Evolutionary conservation across 2,797 vertebrate species (phyloP).

Genomic region (Strix occidentalis): DNA sequence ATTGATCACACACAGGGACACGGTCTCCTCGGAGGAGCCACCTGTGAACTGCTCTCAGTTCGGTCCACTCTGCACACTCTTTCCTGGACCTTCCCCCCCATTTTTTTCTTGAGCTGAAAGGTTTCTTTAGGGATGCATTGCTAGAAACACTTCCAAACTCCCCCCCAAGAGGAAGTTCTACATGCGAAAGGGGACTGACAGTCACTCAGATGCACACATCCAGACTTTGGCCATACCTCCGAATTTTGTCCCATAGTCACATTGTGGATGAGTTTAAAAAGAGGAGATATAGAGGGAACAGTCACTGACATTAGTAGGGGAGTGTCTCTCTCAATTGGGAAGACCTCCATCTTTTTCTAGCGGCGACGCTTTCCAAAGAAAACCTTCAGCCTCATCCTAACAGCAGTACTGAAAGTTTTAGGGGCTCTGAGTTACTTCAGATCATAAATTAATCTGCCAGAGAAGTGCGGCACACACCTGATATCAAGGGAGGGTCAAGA

Average conservation of each 20-base stretch:
- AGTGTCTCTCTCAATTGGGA: background rate
- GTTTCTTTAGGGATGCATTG: background rate
- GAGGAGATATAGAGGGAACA: background rate
- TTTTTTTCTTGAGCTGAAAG: background rate
- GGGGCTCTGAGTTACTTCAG: constrained; percentile 4
- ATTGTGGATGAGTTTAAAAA: background rate
- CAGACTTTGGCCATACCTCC: background rate
- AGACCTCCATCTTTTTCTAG: background rate
- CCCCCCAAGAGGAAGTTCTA: background rate
- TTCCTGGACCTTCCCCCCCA: background rate
- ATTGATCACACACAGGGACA: background rate
- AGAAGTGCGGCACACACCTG: constrained; percentile 60
- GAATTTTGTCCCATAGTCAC: background rate
- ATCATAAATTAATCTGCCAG: constrained; percentile 63
- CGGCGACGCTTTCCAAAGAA: background rate
- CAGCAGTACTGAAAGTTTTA: constrained; percentile 23
- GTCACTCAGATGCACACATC: background rate
- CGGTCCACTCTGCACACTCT: accelerated
- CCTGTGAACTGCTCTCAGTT: background rate
- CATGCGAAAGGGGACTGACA: background rate
- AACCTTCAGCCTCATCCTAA: background rate
- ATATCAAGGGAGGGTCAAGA: constrained; percentile 58
- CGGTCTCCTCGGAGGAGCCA: accelerated
- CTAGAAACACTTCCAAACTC: background rate
- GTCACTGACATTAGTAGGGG: background rate